phyloP scores from a whole-genome alignment of 53 echinoderm and acorn worm genomes.

The Holothuria leucospilota region DNA sequence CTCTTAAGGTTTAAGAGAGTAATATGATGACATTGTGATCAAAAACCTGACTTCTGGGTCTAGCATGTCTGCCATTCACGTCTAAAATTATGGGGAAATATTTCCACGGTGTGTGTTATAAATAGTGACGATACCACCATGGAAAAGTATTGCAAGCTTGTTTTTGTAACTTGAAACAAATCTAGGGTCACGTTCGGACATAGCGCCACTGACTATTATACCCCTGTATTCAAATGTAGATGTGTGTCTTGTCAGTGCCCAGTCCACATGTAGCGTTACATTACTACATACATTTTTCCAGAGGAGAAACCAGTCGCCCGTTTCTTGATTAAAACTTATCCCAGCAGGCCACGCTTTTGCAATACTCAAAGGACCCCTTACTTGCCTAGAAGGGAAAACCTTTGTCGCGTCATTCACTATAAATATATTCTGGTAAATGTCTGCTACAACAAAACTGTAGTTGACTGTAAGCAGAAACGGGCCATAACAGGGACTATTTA shows the following conservation, averaged over 20 bases:
- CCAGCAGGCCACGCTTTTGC: conserved; percentile 31
- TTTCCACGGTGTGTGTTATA: too few relatives aligned
- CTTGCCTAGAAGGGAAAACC: conserved; percentile 14
- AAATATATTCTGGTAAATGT: conserved; percentile 25
- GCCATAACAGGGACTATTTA: conserved; percentile 25
- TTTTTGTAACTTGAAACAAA: not conserved
- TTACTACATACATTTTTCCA: conserved; percentile 33
- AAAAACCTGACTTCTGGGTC: too few relatives aligned
- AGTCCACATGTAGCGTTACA: not conserved
- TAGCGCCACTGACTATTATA: conserved; percentile 3
- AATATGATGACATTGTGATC: too few relatives aligned
- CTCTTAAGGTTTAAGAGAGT: too few relatives aligned
- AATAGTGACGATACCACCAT: conserved; percentile 3
- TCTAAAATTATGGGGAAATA: too few relatives aligned
- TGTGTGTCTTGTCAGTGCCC: conserved; percentile 6
- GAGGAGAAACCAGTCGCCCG: conserved; percentile 19
- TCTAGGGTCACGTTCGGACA: conserved; percentile 24
- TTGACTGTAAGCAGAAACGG: not conserved
- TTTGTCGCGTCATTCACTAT: conserved; percentile 22
- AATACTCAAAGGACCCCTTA: not conserved
- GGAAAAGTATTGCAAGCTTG: conserved; percentile 25
- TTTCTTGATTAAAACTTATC: conserved; percentile 1
- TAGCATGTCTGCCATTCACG: too few relatives aligned
- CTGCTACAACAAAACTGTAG: conserved; percentile 16
- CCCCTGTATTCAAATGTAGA: conserved; percentile 26